Percentiles rank a stretch among this genome's conserved stretches.
These are phyloP conservation scores for Luperina testacea DNA, from an alignment of 2,888 invertebrate genomes.

Conservation along the genomic window DNA sequence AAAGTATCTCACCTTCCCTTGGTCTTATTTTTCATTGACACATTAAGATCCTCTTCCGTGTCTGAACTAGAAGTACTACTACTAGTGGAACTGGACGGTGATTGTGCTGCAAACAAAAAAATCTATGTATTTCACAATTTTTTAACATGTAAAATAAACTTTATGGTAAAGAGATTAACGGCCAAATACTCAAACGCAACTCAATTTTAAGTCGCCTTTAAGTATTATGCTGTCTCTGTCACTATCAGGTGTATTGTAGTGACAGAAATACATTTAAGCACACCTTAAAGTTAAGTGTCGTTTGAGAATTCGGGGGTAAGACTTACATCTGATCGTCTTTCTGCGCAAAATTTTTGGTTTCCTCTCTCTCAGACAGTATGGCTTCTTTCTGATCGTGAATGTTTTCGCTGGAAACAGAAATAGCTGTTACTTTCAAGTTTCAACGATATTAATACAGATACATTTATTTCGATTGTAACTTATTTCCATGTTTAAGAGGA, in stretches of 20 bases:
- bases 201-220: no score
- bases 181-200: no score
- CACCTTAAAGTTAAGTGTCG: no score
- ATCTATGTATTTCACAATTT: background rate
- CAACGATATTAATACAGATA: background rate
- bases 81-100: conserved; percentile 82
- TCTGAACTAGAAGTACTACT: conserved; percentile 84
- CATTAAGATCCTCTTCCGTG: conserved; percentile 87
- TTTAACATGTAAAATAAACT: conserved; percentile 9
- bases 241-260: no score
- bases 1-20: conserved; percentile 80
- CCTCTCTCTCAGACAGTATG: conserved; percentile 87
- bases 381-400: conserved; percentile 88
- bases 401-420: conserved; percentile 82
- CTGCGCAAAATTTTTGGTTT: conserved; percentile 88
- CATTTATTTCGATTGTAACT: background rate
- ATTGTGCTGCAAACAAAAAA: conserved; percentile 80
- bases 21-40: conserved; percentile 89
- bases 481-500: background rate
- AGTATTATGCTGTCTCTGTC: no score
- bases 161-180: background rate
- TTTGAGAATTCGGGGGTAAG: no score
- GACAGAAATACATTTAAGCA: no score
- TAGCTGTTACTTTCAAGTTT: background rate
- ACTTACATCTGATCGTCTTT: conserved; percentile 88